Conservation (phyloP, 2,888 invertebrate genomes). For the Sabatieria punctata region DNA sequence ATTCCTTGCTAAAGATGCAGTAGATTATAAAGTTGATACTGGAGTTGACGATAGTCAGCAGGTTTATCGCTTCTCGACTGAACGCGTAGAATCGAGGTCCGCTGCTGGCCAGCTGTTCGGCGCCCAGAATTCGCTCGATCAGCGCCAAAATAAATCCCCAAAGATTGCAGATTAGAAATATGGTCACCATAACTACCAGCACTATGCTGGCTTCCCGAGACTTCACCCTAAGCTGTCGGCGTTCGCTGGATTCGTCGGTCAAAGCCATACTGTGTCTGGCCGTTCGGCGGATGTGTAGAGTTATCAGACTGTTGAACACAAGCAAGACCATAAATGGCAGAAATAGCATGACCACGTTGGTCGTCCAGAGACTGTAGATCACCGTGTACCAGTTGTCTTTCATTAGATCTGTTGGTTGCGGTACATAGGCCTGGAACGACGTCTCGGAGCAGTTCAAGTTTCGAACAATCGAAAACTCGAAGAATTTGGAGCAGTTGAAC, state of each 20-base stretch:
- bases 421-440: too few species aligned
- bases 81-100: constrained; percentile 21
- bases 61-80: constrained; percentile 47
- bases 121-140: constrained; percentile 20
- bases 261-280: too few species aligned
- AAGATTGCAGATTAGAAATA: constrained; percentile 25
- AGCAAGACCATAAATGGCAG: too few species aligned
- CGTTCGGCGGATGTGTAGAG: too few species aligned
- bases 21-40: constrained; percentile 95
- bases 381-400: too few species aligned
- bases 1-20: constrained; percentile 91
- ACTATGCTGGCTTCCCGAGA: constrained; percentile 23
- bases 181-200: constrained; percentile 23
- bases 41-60: constrained; percentile 86
- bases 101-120: constrained; percentile 14
- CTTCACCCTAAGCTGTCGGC: constrained; percentile 21
- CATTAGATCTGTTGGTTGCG: too few species aligned
- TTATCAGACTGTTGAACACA: too few species aligned
- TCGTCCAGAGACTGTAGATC: too few species aligned
- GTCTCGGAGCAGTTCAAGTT: not conserved
- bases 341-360: too few species aligned
- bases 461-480: not conserved
- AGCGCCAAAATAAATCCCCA: constrained; percentile 25
- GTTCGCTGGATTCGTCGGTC: too few species aligned
- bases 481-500: not conserved